phyloP scores from a whole-genome alignment of 2,113 vertebrate genomes.

The Callipepla squamata region DNA sequence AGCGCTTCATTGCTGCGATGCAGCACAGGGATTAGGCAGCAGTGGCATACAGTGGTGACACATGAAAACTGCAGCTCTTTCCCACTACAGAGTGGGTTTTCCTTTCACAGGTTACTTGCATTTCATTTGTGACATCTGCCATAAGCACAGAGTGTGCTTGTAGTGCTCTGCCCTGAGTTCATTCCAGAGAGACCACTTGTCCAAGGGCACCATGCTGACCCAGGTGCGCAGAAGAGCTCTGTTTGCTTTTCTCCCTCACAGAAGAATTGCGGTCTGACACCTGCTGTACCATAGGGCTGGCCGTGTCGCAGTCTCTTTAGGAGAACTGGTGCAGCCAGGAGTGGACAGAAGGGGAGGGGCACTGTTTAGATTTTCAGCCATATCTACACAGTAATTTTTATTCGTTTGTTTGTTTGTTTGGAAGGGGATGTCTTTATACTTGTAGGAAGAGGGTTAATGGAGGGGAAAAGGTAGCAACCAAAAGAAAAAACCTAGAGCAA shows the following conservation, averaged over 20 bases:
- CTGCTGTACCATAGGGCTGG: neutral
- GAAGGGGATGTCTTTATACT: neutral
- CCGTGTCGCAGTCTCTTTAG: neutral
- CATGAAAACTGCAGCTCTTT: conserved; percentile 40
- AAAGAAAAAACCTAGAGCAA: neutral
- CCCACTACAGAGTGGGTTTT: neutral
- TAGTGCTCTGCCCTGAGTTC: neutral
- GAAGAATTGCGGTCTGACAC: neutral
- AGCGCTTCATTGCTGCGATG: neutral
- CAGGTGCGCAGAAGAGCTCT: neutral
- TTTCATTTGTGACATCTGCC: neutral
- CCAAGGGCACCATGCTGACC: neutral
- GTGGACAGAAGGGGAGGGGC: neutral
- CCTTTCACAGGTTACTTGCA: neutral
- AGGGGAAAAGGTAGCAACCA: neutral
- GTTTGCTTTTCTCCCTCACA: neutral
- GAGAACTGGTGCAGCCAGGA: neutral
- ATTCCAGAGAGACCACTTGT: neutral
- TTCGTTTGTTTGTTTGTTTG: neutral
- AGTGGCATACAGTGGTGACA: conserved; percentile 59
- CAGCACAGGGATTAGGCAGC: conserved; percentile 32
- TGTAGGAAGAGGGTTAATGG: neutral
- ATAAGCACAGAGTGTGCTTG: neutral
- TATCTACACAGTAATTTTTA: neutral
- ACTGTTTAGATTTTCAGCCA: neutral